Evolutionary conservation across 2,113 vertebrate species (phyloP).

Genomic region (Manacus vitellinus): DNA sequence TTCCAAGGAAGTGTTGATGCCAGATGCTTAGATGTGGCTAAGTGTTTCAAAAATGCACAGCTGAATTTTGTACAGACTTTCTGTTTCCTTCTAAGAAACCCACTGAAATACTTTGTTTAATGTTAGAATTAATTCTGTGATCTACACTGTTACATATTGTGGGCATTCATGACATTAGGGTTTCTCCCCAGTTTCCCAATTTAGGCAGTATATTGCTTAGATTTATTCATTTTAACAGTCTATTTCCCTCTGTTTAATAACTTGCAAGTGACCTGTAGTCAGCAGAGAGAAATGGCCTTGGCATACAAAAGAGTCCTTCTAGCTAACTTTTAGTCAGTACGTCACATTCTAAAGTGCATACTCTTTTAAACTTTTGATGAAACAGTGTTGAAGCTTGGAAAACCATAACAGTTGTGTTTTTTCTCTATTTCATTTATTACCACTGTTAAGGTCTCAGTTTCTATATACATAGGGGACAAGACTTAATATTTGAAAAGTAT

Average conservation of each 20-base stretch:
- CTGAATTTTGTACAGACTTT: background rate
- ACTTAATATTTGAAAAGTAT: background rate
- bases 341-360: background rate
- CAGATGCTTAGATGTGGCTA: background rate
- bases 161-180: background rate
- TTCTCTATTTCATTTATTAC: background rate
- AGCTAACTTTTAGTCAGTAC: background rate
- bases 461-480: background rate
- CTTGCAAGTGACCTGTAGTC: background rate
- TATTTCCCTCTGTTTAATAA: background rate
- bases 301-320: background rate
- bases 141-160: background rate
- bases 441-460: background rate
- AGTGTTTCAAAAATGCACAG: background rate
- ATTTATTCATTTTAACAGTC: background rate
- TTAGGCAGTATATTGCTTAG: background rate
- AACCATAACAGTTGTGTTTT: rapidly evolving
- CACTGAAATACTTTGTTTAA: background rate
- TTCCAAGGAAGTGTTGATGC: background rate
- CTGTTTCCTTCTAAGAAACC: background rate
- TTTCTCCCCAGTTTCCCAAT: background rate
- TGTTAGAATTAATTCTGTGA: background rate
- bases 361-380: background rate
- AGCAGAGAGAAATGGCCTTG: background rate
- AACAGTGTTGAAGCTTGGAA: background rate